A percentile compares a stretch with the other conserved stretches of the same genome.
These are phyloP conservation scores for Tinamus guttatus DNA, from an alignment of 2,113 vertebrate genomes.

Conservation along the genomic window DNA sequence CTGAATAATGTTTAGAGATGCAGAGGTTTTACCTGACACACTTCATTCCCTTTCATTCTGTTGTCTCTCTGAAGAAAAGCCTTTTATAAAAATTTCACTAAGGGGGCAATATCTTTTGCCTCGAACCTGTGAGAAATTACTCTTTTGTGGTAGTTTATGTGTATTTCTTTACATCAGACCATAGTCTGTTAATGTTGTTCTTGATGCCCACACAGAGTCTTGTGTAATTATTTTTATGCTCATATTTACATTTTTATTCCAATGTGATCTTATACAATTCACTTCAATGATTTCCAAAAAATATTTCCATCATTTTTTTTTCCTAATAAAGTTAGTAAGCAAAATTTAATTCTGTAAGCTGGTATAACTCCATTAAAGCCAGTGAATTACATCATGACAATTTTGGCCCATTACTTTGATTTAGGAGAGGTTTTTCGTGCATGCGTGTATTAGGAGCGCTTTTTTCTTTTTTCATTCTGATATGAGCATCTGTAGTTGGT, in stretches of 20 bases:
- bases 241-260: background rate
- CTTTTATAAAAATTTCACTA: conserved; percentile 14
- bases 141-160: background rate
- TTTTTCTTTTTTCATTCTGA: background rate
- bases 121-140: background rate
- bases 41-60: conserved; percentile 28
- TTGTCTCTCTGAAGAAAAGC: background rate
- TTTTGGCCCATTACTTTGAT: conserved; percentile 1
- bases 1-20: background rate
- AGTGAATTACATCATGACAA: background rate
- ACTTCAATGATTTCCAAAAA: background rate
- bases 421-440: background rate
- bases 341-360: conserved; percentile 25
- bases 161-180: background rate
- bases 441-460: background rate
- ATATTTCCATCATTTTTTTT: background rate
- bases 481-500: background rate
- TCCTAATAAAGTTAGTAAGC: background rate
- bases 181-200: background rate
- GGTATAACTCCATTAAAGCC: background rate
- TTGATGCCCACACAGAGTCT: background rate
- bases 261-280: background rate
- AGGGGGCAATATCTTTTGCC: background rate
- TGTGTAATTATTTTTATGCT: background rate
- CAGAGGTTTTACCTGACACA: conserved; percentile 1